These are phyloP conservation scores for Lates japonicus DNA, from an alignment of 2,797 vertebrate genomes.

Conservation along the genomic window DNA sequence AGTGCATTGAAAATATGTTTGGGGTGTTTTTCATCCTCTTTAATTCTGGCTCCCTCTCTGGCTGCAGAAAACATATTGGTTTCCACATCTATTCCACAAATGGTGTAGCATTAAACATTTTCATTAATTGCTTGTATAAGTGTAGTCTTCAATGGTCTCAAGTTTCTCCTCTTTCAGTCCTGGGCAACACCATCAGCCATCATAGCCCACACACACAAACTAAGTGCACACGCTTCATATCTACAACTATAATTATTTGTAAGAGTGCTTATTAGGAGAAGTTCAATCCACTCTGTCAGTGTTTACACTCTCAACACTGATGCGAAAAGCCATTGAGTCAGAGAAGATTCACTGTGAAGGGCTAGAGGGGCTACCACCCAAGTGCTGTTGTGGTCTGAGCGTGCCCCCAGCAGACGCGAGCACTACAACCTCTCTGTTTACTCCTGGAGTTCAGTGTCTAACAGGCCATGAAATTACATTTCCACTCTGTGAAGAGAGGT, in stretches of 20 bases:
- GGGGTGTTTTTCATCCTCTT: background rate
- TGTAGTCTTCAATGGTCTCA: conserved; percentile 15
- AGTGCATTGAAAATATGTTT: background rate
- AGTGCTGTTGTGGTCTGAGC: conserved; percentile 44
- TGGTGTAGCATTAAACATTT: conserved; percentile 42
- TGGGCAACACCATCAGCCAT: background rate
- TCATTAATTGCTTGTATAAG: conserved; percentile 41
- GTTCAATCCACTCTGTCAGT: conserved; percentile 62
- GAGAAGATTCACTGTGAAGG: conserved; percentile 44
- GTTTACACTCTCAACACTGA: conserved; percentile 66
- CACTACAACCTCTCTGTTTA: conserved; percentile 73
- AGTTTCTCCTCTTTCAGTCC: background rate
- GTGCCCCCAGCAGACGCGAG: conserved; percentile 49
- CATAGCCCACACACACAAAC: background rate
- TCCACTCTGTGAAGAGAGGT: conserved; percentile 73
- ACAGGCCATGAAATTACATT: conserved; percentile 86
- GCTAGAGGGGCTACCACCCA: conserved; percentile 24
- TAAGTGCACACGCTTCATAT: background rate
- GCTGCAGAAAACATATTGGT: conserved; percentile 32
- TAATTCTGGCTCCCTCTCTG: conserved; percentile 8
- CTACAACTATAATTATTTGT: conserved; percentile 39
- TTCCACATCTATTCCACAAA: conserved; percentile 27
- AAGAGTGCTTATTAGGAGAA: conserved; percentile 54
- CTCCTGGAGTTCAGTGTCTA: conserved; percentile 74
- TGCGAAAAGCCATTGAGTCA: conserved; percentile 57